Base-by-base conservation (phyloP, 2,797 vertebrate genomes). In the Lagorchestes hirsutus region DNA sequence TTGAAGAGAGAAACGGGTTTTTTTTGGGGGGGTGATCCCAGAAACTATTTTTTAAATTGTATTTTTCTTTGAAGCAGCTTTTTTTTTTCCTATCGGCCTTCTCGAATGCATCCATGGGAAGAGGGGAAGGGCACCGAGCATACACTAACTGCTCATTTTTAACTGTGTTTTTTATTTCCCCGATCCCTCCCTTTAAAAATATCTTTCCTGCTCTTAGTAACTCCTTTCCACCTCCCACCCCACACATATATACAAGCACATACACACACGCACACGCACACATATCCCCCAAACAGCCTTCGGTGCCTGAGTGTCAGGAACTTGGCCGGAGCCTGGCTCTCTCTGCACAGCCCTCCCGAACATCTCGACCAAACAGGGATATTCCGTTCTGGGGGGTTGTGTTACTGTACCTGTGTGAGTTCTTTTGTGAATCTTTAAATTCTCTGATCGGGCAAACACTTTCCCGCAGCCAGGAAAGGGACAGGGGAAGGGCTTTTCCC, bases 401-500 rank as follows among this genome's bases (percentile, higher is more conserved):
- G 29, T 97, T 93, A 95, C 94, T 96, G 16, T 99, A 99, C 99
- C 99, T 95, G 99, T 99, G 98, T 99, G 99, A 93, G 99, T 99
- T 98, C 99, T 99, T 99, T 99, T 99, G 99, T 99, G 99, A 97
- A 99, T 99, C 99, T 99, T 99, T 93, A 99, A 99, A 97, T 99
- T 99, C 98, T 99, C 99, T 91, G 99, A 99, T 95, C 99, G 98
- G 0, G 99, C 99, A 97, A 99, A 99, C 95, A 99, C 99, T 99
- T 99, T 99, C 98, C 99, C 99, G 98, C 99, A 99, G 98, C 99
- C 99, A 34, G 99, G 99, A 96, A 99, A 99, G 52, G 99, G 99
- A 92, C 99, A 99, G 55, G 99, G 99, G 93, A 99, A 99, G n/a
- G 99, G 99, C 97, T 99, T 99, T 92, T 99, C 99, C 97, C 99